Evolutionary conservation across 2,888 invertebrate genomes (phyloP).

Genomic region (Pheosia tremula): DNA sequence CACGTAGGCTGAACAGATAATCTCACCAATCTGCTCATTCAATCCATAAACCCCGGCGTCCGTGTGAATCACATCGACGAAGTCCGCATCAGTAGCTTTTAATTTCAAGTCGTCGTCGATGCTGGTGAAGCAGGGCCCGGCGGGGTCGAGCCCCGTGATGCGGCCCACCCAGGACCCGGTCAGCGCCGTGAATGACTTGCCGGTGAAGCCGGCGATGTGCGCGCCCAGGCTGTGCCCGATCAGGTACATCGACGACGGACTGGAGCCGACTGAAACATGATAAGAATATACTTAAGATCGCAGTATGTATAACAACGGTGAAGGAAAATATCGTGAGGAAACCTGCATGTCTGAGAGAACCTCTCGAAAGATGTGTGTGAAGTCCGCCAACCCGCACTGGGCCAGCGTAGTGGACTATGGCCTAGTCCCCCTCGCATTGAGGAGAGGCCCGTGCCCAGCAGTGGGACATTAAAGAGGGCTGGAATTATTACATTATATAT

Average conservation of each 20-base stretch:
- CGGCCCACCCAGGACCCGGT: conserved; percentile 60
- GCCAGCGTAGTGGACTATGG: too few relatives aligned
- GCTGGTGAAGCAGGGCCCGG: conserved; percentile 73
- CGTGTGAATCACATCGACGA: conserved; percentile 68
- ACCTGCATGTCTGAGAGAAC: too few relatives aligned
- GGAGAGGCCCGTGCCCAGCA: too few relatives aligned
- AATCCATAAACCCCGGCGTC: conserved; percentile 69
- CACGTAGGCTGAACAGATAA: not conserved
- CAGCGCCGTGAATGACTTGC: conserved; percentile 54
- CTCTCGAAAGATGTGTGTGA: too few relatives aligned
- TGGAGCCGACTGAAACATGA: conserved; percentile 53
- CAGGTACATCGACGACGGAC: conserved; percentile 60
- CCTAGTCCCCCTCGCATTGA: too few relatives aligned
- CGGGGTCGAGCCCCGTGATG: conserved; percentile 71
- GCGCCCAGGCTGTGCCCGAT: conserved; percentile 76
- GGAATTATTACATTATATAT: too few relatives aligned
- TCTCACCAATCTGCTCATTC: conserved; percentile 58
- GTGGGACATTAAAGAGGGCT: too few relatives aligned
- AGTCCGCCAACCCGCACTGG: too few relatives aligned
- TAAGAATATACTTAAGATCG: not conserved
- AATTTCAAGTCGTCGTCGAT: conserved; percentile 52
- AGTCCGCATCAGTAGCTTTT: conserved; percentile 57
- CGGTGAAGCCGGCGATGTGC: conserved; percentile 70
- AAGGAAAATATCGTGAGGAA: too few relatives aligned
- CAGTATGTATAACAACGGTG: too few relatives aligned